These are phyloP conservation scores for Myocastor coypus DNA, from an alignment of 2,113 vertebrate species.

Conservation along the genomic window DNA sequence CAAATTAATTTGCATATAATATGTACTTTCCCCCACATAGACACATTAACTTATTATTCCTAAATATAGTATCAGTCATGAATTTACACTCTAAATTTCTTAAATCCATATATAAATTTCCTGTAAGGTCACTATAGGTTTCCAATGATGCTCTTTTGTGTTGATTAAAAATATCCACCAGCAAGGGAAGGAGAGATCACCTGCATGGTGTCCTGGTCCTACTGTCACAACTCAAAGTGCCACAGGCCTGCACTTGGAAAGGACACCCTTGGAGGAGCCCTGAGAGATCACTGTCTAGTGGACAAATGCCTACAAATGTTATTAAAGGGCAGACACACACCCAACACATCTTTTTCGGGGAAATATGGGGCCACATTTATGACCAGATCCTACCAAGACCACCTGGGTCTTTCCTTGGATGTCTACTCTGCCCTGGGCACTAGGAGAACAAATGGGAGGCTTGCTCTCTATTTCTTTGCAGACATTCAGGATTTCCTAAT, in stretches of 20 bases:
- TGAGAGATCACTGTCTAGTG: background rate
- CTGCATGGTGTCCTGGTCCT: no score
- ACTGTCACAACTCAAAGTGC: fast-evolving
- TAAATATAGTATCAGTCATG: constrained; percentile 53
- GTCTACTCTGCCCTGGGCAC: background rate
- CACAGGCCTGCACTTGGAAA: background rate
- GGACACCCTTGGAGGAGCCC: background rate
- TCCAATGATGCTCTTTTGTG: background rate
- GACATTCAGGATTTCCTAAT: constrained; percentile 17
- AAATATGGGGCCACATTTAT: background rate
- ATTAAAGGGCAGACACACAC: background rate
- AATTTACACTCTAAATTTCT: constrained; percentile 14
- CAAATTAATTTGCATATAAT: background rate
- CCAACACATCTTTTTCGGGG: background rate
- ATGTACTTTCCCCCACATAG: background rate
- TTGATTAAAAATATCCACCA: constrained; percentile 24
- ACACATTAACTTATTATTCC: background rate
- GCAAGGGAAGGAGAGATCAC: background rate
- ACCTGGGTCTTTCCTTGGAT: background rate
- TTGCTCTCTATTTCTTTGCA: background rate
- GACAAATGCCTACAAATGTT: background rate
- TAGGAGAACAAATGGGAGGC: background rate
- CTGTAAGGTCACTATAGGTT: background rate
- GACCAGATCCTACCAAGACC: background rate
- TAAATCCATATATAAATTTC: constrained; percentile 37